Evolutionary conservation across 2,888 invertebrate genomes (phyloP).

Genomic region (Stenichneumon culpator): DNA sequence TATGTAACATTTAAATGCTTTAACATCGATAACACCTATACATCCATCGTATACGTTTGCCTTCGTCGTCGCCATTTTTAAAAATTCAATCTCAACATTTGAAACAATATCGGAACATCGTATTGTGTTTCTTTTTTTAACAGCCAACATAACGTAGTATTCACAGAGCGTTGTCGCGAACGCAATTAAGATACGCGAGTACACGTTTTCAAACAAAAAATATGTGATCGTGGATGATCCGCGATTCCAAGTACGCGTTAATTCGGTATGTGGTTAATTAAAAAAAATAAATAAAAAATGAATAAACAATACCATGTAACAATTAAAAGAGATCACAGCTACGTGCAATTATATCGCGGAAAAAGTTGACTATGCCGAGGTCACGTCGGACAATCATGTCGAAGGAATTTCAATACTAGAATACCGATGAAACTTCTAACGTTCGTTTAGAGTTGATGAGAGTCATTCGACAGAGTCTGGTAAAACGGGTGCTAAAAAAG

Average conservation of each 20-base stretch:
- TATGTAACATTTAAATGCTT: constrained; percentile 66
- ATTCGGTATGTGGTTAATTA: background rate
- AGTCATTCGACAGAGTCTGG: background rate
- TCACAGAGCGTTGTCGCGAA: constrained; percentile 3
- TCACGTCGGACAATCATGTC: background rate
- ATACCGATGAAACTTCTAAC: background rate
- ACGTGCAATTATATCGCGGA: constrained; percentile 9
- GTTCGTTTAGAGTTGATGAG: background rate
- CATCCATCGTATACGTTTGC: constrained; percentile 66
- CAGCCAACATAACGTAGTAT: background rate
- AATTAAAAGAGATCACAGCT: background rate
- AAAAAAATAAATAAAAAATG: background rate
- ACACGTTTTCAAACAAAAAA: background rate
- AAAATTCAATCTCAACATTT: background rate
- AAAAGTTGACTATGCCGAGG: constrained; percentile 13
- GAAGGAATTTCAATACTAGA: constrained; percentile 4
- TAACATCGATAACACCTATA: constrained; percentile 71
- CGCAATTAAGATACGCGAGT: background rate
- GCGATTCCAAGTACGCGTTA: background rate
- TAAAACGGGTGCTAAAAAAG: background rate
- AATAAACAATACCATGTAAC: background rate
- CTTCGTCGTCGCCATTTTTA: constrained; percentile 19
- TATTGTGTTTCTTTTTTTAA: background rate
- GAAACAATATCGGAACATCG: constrained; percentile 7
- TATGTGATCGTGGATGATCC: background rate